Base-by-base conservation (phyloP, 2,888 invertebrate genomes). In the Lapara coniferarum region DNA sequence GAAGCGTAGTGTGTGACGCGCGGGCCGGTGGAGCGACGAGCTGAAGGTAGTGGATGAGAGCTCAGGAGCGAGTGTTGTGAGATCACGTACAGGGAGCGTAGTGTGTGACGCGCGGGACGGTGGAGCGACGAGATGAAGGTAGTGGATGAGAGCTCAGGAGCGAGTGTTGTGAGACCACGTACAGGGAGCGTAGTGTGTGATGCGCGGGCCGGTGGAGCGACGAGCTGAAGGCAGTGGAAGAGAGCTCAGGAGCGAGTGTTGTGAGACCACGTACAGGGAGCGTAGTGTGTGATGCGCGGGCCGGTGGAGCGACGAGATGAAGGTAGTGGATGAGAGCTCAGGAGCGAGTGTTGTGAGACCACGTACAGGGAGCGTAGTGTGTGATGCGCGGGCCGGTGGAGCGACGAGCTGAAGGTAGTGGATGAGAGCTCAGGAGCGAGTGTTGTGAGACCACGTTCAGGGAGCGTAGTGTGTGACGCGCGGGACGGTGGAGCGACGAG, bases 101-200 rank as follows among this genome's bases (percentile, higher is more conserved):
- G n/a, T n/a, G n/a, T n/a, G n/a, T n/a, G n/a, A n/a, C n/a, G n/a
- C n/a, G n/a, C n/a, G n/a, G n/a, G n/a, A n/a, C n/a, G n/a, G n/a
- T n/a, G n/a, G n/a, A n/a, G n/a, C n/a, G n/a, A n/a, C n/a, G n/a
- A n/a, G n/a, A n/a, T n/a, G n/a, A n/a, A n/a, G n/a, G n/a, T n/a
- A n/a, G n/a, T n/a, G n/a, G n/a, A n/a, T n/a, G n/a, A n/a, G n/a
- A n/a, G n/a, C n/a, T n/a, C n/a, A n/a, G n/a, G n/a, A n/a, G n/a
- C n/a, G n/a, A n/a, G n/a, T n/a, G n/a, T n/a, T 58, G 58, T 37
- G 58, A 58, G 37, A 58, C 37, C 58, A 58, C 58, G 58, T 37
- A 37, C 37, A 37, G 58, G 58, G 58, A 58, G 19, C 55, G 55
- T 55, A 55, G 19, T 55, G 55, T 55, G 37, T 58, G 37, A 37